A percentile compares a stretch with the other conserved stretches of the same genome.
Conservation (phyloP, 1,140 invertebrate genomes). For the Capitella teleta region DNA sequence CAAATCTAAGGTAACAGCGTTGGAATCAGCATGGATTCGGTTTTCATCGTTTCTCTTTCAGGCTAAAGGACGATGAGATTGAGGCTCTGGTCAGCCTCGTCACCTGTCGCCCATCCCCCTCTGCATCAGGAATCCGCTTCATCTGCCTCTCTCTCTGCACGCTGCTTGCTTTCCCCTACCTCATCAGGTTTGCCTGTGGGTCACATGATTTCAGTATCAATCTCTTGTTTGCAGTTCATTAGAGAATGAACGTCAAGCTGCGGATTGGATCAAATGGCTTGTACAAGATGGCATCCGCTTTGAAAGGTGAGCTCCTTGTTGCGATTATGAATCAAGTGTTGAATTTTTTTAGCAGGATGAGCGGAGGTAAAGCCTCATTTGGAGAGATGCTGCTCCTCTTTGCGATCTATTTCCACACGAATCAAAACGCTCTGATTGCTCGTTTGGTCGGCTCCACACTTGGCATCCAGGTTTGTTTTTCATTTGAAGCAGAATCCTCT, state of each 20-base stretch:
- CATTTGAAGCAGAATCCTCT: neutral
- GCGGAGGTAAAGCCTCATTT: slow-evolving; percentile 50
- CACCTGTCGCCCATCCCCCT: slow-evolving; percentile 78
- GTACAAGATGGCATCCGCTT: slow-evolving; percentile 75
- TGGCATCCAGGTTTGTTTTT: slow-evolving; percentile 80
- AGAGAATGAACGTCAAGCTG: slow-evolving; percentile 75
- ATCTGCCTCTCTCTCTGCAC: slow-evolving; percentile 87
- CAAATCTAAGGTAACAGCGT: slow-evolving; percentile 65
- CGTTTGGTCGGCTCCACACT: slow-evolving; percentile 87
- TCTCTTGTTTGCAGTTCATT: slow-evolving; percentile 35
- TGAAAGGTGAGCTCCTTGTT: slow-evolving; percentile 35
- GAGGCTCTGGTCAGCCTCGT: slow-evolving; percentile 68
- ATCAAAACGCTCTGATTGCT: slow-evolving; percentile 75
- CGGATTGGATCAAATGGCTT: slow-evolving; percentile 90
- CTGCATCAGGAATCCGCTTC: slow-evolving; percentile 79
- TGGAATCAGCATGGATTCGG: neutral
- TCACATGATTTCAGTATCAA: too few species aligned
- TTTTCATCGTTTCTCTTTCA: slow-evolving; percentile 20
- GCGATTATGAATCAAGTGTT: neutral
- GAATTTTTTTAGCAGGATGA: slow-evolving; percentile 23
- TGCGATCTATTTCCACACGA: slow-evolving; percentile 93
- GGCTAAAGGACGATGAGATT: slow-evolving; percentile 87
- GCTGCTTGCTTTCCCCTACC: slow-evolving; percentile 82
- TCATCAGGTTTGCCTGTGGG: too few species aligned
- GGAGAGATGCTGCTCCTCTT: slow-evolving; percentile 93